phyloP scores from a whole-genome alignment of 2,888 invertebrate genomes.

The Cerastis rubricosa region DNA sequence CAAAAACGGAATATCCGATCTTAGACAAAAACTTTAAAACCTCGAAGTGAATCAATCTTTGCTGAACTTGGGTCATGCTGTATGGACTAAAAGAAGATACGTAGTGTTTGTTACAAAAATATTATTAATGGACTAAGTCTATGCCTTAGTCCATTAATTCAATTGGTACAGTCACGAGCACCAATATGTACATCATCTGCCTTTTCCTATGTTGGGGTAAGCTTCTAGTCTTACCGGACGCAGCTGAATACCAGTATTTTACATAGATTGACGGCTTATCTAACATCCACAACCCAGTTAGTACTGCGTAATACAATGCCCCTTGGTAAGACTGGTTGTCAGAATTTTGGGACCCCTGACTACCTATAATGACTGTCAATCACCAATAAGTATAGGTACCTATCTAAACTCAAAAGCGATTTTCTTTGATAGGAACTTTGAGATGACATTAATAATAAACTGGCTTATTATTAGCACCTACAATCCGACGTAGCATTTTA shows the following conservation, averaged over 20 bases:
- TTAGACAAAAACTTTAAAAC: slow-evolving; percentile 47
- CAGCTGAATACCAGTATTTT: neutral
- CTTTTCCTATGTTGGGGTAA: neutral
- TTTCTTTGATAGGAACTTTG: neutral
- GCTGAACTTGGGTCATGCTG: slow-evolving; percentile 21
- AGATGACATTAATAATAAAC: neutral
- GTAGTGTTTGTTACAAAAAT: slow-evolving; percentile 3
- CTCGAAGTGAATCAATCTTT: slow-evolving; percentile 50
- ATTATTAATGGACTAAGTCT: slow-evolving; percentile 12
- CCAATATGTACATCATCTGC: neutral
- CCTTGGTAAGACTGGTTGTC: neutral
- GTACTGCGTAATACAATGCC: neutral
- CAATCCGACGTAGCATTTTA: neutral
- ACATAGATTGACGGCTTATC: no score
- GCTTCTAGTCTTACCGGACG: neutral
- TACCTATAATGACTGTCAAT: neutral
- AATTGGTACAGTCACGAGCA: neutral
- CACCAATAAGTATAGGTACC: neutral
- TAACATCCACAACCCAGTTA: neutral
- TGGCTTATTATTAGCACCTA: neutral
- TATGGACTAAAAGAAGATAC: neutral
- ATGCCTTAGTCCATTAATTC: no score
- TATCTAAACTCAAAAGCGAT: neutral
- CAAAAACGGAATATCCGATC: slow-evolving; percentile 41
- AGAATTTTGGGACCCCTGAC: neutral